Evolutionary conservation across 2,888 invertebrate species (phyloP).

Genomic region (Helobdella robusta): DNA sequence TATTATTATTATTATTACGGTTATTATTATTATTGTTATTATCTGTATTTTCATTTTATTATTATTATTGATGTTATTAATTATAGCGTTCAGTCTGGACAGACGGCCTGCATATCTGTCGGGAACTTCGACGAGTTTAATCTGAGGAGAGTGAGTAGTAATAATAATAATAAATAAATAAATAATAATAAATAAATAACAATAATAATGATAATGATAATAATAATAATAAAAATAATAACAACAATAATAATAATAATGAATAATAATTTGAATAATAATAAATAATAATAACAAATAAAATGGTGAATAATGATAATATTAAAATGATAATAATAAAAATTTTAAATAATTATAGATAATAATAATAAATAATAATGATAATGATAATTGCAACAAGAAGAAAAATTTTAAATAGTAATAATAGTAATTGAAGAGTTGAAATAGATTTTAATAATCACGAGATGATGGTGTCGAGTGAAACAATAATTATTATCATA

Average conservation of each 20-base stretch:
- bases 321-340: background rate
- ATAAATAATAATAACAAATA: background rate
- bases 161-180: background rate
- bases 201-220: background rate
- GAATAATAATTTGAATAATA: background rate
- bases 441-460: background rate
- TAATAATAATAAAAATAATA: background rate
- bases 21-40: too few relatives aligned
- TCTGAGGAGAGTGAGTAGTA: slow-evolving; percentile 32
- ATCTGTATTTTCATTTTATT: too few relatives aligned
- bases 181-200: background rate
- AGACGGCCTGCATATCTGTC: slow-evolving; percentile 74
- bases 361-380: background rate
- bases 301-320: background rate
- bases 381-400: background rate
- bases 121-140: slow-evolving; percentile 37
- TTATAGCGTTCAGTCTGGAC: slow-evolving; percentile 83
- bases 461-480: background rate
- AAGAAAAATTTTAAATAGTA: background rate
- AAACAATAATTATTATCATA: background rate
- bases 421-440: background rate
- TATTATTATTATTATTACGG: too few relatives aligned
- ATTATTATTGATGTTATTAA: too few relatives aligned
- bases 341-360: background rate
- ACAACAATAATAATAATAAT: background rate